Base-by-base conservation (phyloP, 1,140 invertebrate genomes). In the Cotesia typhae region DNA sequence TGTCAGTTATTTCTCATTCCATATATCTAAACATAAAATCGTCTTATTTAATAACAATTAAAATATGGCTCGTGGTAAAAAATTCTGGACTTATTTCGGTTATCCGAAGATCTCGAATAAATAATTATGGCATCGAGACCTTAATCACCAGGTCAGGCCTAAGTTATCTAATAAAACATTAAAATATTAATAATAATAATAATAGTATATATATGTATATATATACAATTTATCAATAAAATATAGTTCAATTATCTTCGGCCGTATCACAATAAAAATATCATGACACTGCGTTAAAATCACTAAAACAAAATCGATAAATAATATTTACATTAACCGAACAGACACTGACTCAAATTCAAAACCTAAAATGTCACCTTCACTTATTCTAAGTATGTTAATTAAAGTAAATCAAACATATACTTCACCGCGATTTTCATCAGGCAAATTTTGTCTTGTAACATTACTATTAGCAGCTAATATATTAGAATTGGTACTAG, bases 371-470 rank as follows among this genome's bases (percentile, higher is more conserved):
- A 55, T 14, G 1, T n/a, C 17, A n/a, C n/a, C 2, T 28, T 2
- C 28, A 28, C 28, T 55, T 14, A 55, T 14, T 55, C 17, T 14
- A 3, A 14, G n/a, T 14, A n/a, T 55, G 53, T 35, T 3, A 28
- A 61, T 61, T 9, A 36, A 61, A 4, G 1, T 20, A 71, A 65
- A 59, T 83, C 80, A 89, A 51, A 88, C 88, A 72, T 88, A 89
- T 55, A 88, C 88, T 75, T 89, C 88, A 5, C 86, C 85, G 51
- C 88, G 75, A 71, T 88, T 88, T 65, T 81, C 81, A 4, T 73
- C 75, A 3, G 78, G n/a, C 4, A 77, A 65, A 10, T 5, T 67
- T 7, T 0, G 68, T n/a, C 66, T 67, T 51, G 41, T 12, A 28
- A 38, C 12, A 67, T 67, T 67, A 28, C 28, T 28, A 28, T 51